Conservation (phyloP, 2,888 invertebrate species). For the Sphaerolaimus hirsutus region DNA sequence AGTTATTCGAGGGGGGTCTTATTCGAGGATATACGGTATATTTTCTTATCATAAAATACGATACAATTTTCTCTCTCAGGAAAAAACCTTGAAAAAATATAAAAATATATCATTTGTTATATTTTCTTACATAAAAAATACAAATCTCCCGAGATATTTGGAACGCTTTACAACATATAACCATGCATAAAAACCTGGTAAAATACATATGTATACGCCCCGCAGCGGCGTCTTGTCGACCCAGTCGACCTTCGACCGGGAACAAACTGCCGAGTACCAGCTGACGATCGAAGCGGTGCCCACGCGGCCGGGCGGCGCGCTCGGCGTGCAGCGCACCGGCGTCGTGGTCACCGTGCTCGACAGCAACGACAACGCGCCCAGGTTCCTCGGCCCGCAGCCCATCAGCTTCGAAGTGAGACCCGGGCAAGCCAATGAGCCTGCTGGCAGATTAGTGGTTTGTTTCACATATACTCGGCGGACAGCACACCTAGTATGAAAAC, state of each 20-base stretch:
- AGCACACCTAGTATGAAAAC: no score
- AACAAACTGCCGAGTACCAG: slow-evolving; percentile 54
- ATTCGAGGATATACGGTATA: no score
- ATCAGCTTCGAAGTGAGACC: slow-evolving; percentile 14
- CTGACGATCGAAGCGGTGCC: slow-evolving; percentile 68
- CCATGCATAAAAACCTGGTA: not conserved
- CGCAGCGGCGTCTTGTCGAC: slow-evolving; percentile 77
- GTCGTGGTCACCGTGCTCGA: slow-evolving; percentile 72
- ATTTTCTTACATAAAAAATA: no score
- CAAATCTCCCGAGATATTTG: no score
- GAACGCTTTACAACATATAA: no score
- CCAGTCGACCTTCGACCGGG: slow-evolving; percentile 58
- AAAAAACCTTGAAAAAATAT: no score
- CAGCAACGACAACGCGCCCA: slow-evolving; percentile 84
- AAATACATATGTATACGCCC: no score
- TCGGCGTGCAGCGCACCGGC: slow-evolving; percentile 28
- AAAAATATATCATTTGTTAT: no score
- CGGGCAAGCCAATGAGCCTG: slow-evolving; percentile 1
- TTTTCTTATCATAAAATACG: no score
- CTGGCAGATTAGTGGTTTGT: not conserved
- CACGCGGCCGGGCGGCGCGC: slow-evolving; percentile 22
- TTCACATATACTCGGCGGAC: no score
- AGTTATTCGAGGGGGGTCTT: no score
- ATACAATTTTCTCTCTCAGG: no score
- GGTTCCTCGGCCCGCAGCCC: slow-evolving; percentile 45